phyloP scores from a whole-genome alignment of 2,888 invertebrate genomes.

The Phaedon cochleariae region DNA sequence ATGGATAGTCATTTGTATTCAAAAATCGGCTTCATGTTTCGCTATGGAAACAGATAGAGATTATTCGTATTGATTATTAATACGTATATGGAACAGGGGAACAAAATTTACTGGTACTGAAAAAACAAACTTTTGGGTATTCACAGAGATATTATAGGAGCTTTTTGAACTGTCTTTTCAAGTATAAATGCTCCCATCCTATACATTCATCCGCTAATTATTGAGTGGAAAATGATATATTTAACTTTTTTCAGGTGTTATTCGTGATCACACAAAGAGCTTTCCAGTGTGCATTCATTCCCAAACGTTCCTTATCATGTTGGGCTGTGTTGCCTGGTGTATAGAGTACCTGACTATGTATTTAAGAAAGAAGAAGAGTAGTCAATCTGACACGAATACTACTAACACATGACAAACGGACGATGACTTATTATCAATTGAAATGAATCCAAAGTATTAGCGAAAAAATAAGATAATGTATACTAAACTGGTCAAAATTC shows the following conservation, averaged over 20 bases:
- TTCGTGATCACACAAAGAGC: constrained; percentile 74
- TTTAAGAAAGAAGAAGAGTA: constrained; percentile 54
- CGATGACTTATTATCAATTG: constrained; percentile 36
- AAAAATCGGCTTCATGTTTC: too few species aligned
- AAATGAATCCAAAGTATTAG: constrained; percentile 21
- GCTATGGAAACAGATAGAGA: too few species aligned
- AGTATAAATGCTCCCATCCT: too few species aligned
- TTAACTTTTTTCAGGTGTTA: constrained; percentile 68
- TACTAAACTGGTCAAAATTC: background rate
- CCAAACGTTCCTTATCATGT: constrained; percentile 74
- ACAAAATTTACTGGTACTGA: too few species aligned
- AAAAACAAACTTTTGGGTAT: too few species aligned
- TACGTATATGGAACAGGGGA: too few species aligned
- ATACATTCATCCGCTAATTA: too few species aligned
- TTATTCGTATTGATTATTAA: too few species aligned
- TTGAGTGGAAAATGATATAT: too few species aligned
- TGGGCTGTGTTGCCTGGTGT: constrained; percentile 75
- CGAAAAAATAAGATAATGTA: background rate
- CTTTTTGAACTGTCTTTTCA: too few species aligned
- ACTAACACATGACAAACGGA: constrained; percentile 50
- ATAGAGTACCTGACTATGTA: constrained; percentile 67
- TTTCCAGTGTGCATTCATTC: constrained; percentile 77
- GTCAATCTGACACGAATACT: constrained; percentile 56
- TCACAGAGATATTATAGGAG: too few species aligned
- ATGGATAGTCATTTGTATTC: too few species aligned